These are phyloP conservation scores for Mylabris sibirica DNA, from an alignment of 2,888 invertebrate species.

Conservation along the genomic window DNA sequence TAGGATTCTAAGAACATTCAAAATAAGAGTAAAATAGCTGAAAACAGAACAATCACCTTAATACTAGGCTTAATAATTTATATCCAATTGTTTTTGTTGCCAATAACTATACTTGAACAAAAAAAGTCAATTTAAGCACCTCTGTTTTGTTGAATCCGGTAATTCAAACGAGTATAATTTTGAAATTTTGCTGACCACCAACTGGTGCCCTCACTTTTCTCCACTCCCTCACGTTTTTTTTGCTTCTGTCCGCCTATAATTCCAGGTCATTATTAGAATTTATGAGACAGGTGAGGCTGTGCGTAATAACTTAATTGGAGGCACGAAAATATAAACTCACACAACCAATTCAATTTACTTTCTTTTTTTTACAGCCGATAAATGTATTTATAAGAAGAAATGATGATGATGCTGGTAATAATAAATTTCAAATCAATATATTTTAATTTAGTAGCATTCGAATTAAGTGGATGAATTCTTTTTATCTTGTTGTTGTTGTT, in stretches of 20 bases:
- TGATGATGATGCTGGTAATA: not conserved
- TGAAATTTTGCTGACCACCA: not conserved
- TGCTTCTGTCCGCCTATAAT: conserved; percentile 35
- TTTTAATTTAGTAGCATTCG: not conserved
- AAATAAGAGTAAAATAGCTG: too few species aligned
- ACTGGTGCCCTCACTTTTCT: not conserved
- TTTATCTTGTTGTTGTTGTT: not conserved
- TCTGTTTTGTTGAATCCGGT: not conserved
- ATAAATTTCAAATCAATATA: not conserved
- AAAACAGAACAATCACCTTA: too few species aligned
- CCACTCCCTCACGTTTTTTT: not conserved
- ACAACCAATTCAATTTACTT: conserved; percentile 6
- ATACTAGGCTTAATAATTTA: too few species aligned
- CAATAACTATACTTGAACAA: too few species aligned
- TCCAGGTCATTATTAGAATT: conserved; percentile 42
- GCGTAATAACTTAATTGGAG: conserved; percentile 50
- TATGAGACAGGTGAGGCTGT: conserved; percentile 50
- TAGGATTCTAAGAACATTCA: too few species aligned
- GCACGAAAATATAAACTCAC: conserved; percentile 9
- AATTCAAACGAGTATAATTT: not conserved
- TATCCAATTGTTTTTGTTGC: too few species aligned
- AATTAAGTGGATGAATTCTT: not conserved
- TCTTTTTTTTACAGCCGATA: not conserved
- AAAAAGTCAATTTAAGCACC: not conserved
- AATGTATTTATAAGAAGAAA: not conserved